These are phyloP conservation scores for Cephus nigrinus DNA, from an alignment of 2,888 invertebrate genomes.

Conservation along the genomic window DNA sequence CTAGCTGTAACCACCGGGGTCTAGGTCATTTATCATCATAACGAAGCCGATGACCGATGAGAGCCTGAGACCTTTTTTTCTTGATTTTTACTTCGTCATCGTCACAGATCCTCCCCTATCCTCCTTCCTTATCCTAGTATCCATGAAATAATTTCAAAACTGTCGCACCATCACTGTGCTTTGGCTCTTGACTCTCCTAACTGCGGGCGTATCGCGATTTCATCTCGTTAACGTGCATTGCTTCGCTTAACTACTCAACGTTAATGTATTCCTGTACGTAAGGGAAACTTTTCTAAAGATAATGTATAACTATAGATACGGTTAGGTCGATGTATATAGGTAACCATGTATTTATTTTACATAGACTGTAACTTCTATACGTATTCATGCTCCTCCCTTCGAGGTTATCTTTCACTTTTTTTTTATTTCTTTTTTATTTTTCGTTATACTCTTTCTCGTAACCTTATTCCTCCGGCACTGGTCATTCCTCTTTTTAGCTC, in stretches of 20 bases:
- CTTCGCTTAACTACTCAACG: background rate
- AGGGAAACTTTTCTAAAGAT: background rate
- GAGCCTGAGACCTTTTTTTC: background rate
- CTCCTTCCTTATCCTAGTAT: background rate
- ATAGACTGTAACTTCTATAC: background rate
- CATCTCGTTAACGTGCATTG: constrained; percentile 1
- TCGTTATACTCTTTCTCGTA: constrained; percentile 11
- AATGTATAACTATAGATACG: background rate
- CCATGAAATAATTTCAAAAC: background rate
- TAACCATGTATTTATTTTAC: background rate
- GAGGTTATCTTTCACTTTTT: background rate
- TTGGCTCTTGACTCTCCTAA: background rate
- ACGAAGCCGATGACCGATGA: background rate
- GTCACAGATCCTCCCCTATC: background rate
- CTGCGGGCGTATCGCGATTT: background rate
- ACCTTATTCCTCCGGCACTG: constrained; percentile 8
- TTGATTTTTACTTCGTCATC: background rate
- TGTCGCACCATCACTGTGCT: background rate
- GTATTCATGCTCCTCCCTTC: background rate
- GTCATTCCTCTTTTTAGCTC: background rate
- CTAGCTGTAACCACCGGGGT: background rate
- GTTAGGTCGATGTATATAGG: background rate
- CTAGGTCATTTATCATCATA: background rate
- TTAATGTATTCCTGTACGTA: constrained; percentile 4
- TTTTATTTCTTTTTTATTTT: background rate